phyloP scores from a whole-genome alignment of 1,140 invertebrate genomes.

The Penaeus vannamei region DNA sequence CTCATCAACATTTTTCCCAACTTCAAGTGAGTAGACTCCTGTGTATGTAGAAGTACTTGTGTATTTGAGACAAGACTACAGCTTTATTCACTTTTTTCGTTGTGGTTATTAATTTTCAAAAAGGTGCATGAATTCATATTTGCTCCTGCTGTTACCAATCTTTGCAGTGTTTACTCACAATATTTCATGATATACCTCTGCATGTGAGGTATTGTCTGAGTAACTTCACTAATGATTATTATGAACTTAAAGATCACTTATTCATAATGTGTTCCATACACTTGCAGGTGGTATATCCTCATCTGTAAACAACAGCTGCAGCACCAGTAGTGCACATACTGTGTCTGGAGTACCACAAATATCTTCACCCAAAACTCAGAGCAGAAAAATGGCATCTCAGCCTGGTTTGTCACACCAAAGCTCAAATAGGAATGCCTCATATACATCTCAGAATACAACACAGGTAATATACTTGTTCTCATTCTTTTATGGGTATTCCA shows the following conservation, averaged over 20 bases:
- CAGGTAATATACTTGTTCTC: constrained; percentile 38
- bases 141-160: too few species aligned
- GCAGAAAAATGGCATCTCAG: constrained; percentile 69
- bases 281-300: constrained; percentile 63
- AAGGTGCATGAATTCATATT: too few species aligned
- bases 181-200: too few species aligned
- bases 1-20: constrained; percentile 74
- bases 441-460: constrained; percentile 56
- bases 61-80: not conserved
- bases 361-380: constrained; percentile 75
- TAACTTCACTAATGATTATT: not conserved
- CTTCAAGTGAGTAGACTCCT: constrained; percentile 72
- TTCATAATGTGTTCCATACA: not conserved
- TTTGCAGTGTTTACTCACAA: too few species aligned
- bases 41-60: constrained; percentile 64
- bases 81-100: not conserved
- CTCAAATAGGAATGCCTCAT: constrained; percentile 55
- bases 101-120: too few species aligned
- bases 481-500: too few species aligned
- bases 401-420: constrained; percentile 55
- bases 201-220: too few species aligned
- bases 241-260: not conserved
- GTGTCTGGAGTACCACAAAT: constrained; percentile 72
- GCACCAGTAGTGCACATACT: constrained; percentile 25
- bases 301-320: constrained; percentile 55